Base-by-base conservation (phyloP, 1,140 invertebrate genomes). In the Drosophila pandora region DNA sequence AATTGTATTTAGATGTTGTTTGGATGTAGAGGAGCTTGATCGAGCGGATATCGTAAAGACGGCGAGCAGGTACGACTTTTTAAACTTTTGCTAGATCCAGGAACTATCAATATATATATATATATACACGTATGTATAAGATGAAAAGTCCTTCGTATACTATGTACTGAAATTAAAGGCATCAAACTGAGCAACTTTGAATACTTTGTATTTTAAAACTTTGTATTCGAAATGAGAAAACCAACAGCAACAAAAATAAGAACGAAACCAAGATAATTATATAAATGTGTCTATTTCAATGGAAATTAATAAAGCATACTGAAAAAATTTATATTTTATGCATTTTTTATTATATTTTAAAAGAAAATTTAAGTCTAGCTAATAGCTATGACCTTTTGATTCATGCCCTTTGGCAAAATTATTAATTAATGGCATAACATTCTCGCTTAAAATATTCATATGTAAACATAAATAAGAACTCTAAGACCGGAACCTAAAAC, bases 241-340 rank as follows among this genome's bases (percentile, higher is more conserved):
- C 41, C 17, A 80, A 62, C 76, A 68, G 64, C 47, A 34, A 62
- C 49, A 54, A 47, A 63, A 55, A 48, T 22, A 63, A 52, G 65
- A 69, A 55, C 63, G 62, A 62, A 65, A 77, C 23, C 62, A 76
- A 69, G 60, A 74, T 76, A 88, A 88, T 81, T 79, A 79, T 74
- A 88, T 87, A 88, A 88, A 87, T 88, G 83, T 88, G 83, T 88
- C 75, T 77, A 77, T 77, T 76, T 77, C 83, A 88, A 88, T 88
- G 79, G 79, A 83, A 88, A 74, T 88, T 65, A 88, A 88, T 88
- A 88, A 88, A 88, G 83, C 71, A 83, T 88, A 76, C 17, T 62
- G 34, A 55, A 64, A 81, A 85, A 25, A n/a, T 22, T 39, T 2
- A 10, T 37, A 22, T 2, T 12, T 21, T 3, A 0, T 17, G 17